phyloP scores from a whole-genome alignment of 2,113 vertebrate genomes.

The Amia ocellicauda region DNA sequence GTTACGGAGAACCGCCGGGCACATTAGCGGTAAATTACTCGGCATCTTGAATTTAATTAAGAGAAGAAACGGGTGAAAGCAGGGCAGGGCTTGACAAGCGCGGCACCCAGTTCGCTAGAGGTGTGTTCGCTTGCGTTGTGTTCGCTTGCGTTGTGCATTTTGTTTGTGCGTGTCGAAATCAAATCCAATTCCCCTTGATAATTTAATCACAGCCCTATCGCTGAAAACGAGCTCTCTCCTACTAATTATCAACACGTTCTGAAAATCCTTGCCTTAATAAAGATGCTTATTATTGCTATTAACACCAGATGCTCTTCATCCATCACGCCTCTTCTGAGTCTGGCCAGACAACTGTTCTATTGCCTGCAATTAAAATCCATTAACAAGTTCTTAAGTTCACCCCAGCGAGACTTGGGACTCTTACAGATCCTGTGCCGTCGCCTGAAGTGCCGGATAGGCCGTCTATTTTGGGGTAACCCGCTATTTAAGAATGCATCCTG shows the following conservation, averaged over 20 bases:
- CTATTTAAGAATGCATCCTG: slow-evolving; percentile 3
- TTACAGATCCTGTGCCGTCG: neutral
- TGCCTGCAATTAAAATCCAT: slow-evolving; percentile 14
- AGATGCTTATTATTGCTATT: slow-evolving; percentile 18
- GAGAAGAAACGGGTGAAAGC: neutral
- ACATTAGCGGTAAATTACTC: neutral
- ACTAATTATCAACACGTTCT: slow-evolving; percentile 8
- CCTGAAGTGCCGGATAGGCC: neutral
- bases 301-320: slow-evolving; percentile 24
- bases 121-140: neutral
- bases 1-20: neutral
- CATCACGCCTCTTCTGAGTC: slow-evolving; percentile 14
- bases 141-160: neutral
- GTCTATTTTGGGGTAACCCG: neutral
- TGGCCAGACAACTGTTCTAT: neutral
- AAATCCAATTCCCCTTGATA: neutral
- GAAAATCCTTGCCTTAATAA: slow-evolving; percentile 12
- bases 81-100: neutral
- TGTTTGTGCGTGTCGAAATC: neutral
- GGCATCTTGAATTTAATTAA: neutral
- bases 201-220: slow-evolving; percentile 9
- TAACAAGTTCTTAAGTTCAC: neutral
- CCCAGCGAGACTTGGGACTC: neutral
- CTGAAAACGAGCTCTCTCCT: neutral
- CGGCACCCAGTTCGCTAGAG: neutral